Base-by-base conservation (phyloP, 2,113 vertebrate species). In the Sylvietta virens region DNA sequence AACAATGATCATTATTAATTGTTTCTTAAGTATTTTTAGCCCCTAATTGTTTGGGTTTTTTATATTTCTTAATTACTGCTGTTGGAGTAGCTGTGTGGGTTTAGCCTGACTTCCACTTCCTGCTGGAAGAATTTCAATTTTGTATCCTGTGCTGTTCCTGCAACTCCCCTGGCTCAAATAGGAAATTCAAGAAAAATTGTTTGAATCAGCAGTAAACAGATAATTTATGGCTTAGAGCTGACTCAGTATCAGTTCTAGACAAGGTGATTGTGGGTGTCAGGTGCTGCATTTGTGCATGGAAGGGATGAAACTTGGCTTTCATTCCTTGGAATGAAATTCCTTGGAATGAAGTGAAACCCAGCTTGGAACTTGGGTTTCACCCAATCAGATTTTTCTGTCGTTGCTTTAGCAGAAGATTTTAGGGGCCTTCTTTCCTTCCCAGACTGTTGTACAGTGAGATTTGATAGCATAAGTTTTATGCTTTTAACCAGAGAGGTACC, bases 381-480 rank as follows among this genome's bases (percentile, higher is more conserved):
- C 31, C 80, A 48, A 39, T 51, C 85, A 45, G 64, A 16, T 51
- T 74, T 51, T 71, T 45, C 48, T 85, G 53, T 65, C 50, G 1
- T 5, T 77, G 22, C 61, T 93, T 88, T 17, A 84, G 89, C 39
- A 90, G 33, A 81, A 83, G 78, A 62, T 73, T 93, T 71, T 79
- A 60, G 86, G 82, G 89, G 35, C 76, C 39, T 88, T 86, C 79
- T 65, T 73, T 95, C 74, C 83, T 54, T 70, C 39, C 42, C 44
- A 78, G 90, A 83, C 76, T 88, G 88, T 90, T 91, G 87, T 67
- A 90, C 90, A 86, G 71, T 88, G 80, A 81, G 79, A 84, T 92
- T 64, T 44, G 80, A 78, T 11, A 83, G 93, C n/a, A 5, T 81
- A 88, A 71, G 2, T 82, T 35, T 62, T 71, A 39, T 16, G 48